phyloP scores from a whole-genome alignment of 2,888 invertebrate genomes.

The Cheilosia impressa region DNA sequence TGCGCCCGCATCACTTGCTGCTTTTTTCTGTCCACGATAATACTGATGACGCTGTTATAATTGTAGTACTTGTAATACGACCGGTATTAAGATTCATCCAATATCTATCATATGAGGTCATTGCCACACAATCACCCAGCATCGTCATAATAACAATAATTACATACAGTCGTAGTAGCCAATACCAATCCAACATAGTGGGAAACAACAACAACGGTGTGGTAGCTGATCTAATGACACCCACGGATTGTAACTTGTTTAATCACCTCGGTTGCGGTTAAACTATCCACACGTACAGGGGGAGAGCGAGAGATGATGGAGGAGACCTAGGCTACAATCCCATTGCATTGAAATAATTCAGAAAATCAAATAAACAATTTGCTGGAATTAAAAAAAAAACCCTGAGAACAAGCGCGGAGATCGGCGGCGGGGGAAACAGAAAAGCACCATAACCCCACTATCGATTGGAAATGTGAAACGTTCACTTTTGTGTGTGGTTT shows the following conservation, averaged over 20 bases:
- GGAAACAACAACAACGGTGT: slow-evolving; percentile 15
- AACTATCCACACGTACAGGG: slow-evolving; percentile 41
- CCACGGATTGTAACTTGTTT: slow-evolving; percentile 68
- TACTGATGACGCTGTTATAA: slow-evolving; percentile 30
- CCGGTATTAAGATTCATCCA: slow-evolving; percentile 57
- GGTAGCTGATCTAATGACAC: slow-evolving; percentile 72
- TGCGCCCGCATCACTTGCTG: neutral
- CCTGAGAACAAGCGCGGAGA: neutral
- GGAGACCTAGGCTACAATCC: slow-evolving; percentile 22
- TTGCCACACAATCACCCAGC: slow-evolving; percentile 62
- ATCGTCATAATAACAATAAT: slow-evolving; percentile 55
- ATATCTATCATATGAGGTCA: slow-evolving; percentile 64
- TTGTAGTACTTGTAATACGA: slow-evolving; percentile 18
- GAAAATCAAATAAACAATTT: slow-evolving; percentile 45
- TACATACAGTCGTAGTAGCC: slow-evolving; percentile 26
- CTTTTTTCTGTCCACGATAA: neutral
- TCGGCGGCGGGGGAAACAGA: neutral
- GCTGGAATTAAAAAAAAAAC: neutral
- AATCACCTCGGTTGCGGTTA: slow-evolving; percentile 60
- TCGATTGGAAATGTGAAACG: slow-evolving; percentile 22
- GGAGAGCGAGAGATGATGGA: neutral
- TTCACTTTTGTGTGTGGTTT: slow-evolving; percentile 47
- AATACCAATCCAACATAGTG: slow-evolving; percentile 28
- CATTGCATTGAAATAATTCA: slow-evolving; percentile 32
- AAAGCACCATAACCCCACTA: neutral